These are phyloP conservation scores for Apaloderma vittatum DNA, from an alignment of 2,113 vertebrate species.

Conservation along the genomic window DNA sequence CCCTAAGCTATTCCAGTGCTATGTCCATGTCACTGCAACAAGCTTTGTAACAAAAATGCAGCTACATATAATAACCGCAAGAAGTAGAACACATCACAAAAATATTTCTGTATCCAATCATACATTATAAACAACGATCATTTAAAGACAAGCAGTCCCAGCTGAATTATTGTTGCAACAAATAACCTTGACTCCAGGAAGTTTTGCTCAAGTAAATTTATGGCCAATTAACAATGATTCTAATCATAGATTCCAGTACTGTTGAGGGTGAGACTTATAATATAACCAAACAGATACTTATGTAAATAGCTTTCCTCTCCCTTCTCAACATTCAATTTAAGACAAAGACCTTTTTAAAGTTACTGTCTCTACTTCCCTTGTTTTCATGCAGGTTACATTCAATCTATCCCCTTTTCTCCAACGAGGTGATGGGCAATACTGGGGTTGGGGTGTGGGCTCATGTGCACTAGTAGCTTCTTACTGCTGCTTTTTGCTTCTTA, in stretches of 20 bases:
- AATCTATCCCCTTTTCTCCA: not conserved
- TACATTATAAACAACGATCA: not conserved
- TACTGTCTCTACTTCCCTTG: not conserved
- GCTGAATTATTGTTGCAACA: not conserved
- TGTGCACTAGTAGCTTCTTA: not conserved
- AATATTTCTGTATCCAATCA: not conserved
- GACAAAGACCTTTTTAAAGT: not conserved
- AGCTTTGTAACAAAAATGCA: not conserved
- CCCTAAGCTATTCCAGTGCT: not conserved
- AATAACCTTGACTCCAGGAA: fast-evolving
- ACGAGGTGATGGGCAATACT: not conserved
- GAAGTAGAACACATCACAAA: not conserved
- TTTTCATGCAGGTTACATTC: not conserved
- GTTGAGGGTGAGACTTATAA: fast-evolving
- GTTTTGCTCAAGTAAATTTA: not conserved
- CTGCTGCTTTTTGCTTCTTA: not conserved
- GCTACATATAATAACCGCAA: not conserved
- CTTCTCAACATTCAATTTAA: not conserved
- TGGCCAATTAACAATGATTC: not conserved
- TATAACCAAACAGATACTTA: not conserved
- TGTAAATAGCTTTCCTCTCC: not conserved
- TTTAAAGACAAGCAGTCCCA: not conserved
- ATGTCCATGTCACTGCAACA: not conserved
- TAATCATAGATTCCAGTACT: not conserved
- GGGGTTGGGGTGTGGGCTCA: not conserved